These are phyloP conservation scores for Galbula dea DNA, from an alignment of 2,113 vertebrate genomes.

Conservation along the genomic window DNA sequence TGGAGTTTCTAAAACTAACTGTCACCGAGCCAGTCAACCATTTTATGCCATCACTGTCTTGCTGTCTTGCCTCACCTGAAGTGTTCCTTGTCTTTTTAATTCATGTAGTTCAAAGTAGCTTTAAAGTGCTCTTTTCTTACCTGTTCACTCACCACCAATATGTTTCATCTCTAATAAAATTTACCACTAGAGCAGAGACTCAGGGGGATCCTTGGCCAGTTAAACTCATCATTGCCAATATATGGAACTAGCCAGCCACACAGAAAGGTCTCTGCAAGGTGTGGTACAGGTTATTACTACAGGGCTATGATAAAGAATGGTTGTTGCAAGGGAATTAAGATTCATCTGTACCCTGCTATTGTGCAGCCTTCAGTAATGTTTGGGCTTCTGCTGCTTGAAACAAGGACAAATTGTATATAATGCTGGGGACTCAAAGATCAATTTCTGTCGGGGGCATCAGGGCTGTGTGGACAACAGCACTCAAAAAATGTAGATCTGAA, in stretches of 20 bases:
- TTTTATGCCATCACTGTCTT: not conserved
- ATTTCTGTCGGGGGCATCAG: not conserved
- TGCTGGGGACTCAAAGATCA: not conserved
- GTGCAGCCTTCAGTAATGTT: not conserved
- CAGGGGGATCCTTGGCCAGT: not conserved
- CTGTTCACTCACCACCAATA: not conserved
- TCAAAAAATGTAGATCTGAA: not conserved
- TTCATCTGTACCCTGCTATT: not conserved
- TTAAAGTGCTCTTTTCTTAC: not conserved
- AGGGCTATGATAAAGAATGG: not conserved
- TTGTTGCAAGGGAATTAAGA: not conserved
- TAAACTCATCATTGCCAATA: not conserved
- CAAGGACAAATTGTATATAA: rapidly evolving
- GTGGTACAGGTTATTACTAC: rapidly evolving
- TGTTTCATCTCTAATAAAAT: not conserved
- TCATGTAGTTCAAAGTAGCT: not conserved
- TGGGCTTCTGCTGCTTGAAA: not conserved
- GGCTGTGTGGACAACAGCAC: not conserved
- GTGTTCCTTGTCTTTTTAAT: not conserved
- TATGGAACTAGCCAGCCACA: not conserved
- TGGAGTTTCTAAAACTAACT: not conserved
- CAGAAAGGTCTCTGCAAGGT: not conserved
- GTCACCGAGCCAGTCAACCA: not conserved
- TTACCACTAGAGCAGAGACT: not conserved
- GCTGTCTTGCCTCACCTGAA: not conserved